These are phyloP conservation scores for Pristionchus mayeri DNA, from an alignment of 2,888 invertebrate genomes.

Conservation along the genomic window DNA sequence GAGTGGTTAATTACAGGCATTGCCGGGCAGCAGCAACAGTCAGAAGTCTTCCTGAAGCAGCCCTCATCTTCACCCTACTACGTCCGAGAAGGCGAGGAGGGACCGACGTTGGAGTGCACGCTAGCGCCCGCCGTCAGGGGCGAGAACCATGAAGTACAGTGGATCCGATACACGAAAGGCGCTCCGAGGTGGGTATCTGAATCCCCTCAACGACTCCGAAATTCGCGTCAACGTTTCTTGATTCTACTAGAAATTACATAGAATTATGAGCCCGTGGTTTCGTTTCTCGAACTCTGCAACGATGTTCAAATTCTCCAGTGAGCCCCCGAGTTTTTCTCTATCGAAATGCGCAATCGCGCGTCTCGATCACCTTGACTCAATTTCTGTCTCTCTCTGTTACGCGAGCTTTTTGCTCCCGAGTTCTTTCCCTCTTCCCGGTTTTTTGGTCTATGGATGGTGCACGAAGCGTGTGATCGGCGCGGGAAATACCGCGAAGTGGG, in stretches of 20 bases:
- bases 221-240: too few species aligned
- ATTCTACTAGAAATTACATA: background rate
- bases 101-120: conserved; percentile 66
- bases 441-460: background rate
- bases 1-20: background rate
- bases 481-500: too few species aligned
- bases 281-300: background rate
- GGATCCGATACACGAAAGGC: conserved; percentile 61
- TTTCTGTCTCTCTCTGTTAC: conserved; percentile 9
- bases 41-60: conserved; percentile 48
- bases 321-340: background rate
- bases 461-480: conserved; percentile 35
- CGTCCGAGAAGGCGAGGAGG: conserved; percentile 64
- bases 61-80: conserved; percentile 70
- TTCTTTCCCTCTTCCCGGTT: background rate
- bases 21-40: background rate
- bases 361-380: conserved; percentile 42
- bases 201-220: too few species aligned
- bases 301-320: background rate
- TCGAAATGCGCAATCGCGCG: conserved; percentile 30
- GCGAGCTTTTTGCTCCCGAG: background rate
- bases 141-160: conserved; percentile 59
- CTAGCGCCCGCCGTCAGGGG: conserved; percentile 56
- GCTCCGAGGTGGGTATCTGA: conserved; percentile 56
- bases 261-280: background rate